Evolutionary conservation across 2,888 invertebrate genomes (phyloP), one percentile per base, ranked within the genome.

Genomic region (Aphidoletes aphidimyza): DNA sequence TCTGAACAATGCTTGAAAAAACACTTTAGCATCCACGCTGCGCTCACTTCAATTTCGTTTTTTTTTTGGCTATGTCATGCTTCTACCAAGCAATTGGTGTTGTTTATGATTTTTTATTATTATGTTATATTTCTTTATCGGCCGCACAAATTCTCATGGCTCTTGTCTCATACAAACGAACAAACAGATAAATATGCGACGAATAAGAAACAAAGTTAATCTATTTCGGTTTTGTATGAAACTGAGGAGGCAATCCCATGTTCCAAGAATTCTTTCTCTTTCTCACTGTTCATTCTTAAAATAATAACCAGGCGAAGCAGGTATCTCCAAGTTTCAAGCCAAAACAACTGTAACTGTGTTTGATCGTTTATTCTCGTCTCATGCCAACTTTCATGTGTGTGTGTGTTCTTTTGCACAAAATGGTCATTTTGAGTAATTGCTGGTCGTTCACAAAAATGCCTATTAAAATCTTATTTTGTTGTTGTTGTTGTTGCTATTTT

Each of bases 71-170:
- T 30, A 69, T 69, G 30, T 30, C 69, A 11, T 69, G 69, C n/a
- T n/a, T 69, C 69, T 69, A 69, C 34, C 34, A 17, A 30, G 69
- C 69, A 69, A 69, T 69, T 69, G 69, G 30, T 69, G 69, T 69
- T 30, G 30, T 26, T 69, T 69, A 69, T 69, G 34, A 69, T 69
- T 69, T 69, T 69, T 69, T 69, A 69, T 69, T 69, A 69, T 69
- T 69, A 69, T 69, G 69, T 69, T 69, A 69, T n/a, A n/a, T 69
- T 69, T 69, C 69, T 69, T 30, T 69, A 69, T 69, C 34, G 69
- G 69, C 14, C 69, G 69, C n/a, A 9, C 30, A 2, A 14, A 19
- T 69, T 69, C 69, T 69, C 30, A 69, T 69, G 69, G 3, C 11
- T 69, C 34, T 30, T 5, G 34, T 69, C n/a, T n/a, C 42, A 42